phyloP scores from a whole-genome alignment of 2,113 vertebrate species.

The Delphinus delphis region DNA sequence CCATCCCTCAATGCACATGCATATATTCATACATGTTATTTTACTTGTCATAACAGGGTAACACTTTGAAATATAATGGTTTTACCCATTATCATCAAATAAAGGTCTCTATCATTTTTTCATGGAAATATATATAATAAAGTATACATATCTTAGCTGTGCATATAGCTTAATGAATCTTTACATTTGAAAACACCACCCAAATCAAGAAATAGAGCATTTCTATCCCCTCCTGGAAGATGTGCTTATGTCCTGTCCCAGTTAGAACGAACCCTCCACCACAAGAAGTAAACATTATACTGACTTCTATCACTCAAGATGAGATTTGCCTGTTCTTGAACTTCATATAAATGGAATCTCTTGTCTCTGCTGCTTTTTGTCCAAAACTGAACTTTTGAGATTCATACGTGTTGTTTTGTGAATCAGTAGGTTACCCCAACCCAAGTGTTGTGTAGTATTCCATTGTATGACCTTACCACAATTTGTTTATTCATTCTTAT shows the following conservation, averaged over 20 bases:
- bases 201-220: background rate
- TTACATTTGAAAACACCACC: background rate
- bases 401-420: background rate
- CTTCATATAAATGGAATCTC: background rate
- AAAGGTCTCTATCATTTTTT: background rate
- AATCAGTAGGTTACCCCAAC: background rate
- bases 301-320: background rate
- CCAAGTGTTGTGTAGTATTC: background rate
- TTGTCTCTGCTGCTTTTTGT: background rate
- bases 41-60: background rate
- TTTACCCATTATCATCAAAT: background rate
- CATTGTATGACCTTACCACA: background rate
- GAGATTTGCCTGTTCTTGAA: background rate
- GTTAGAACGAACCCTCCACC: background rate
- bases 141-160: background rate
- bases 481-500: background rate
- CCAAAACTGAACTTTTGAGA: background rate
- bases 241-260: background rate
- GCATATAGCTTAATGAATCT: background rate
- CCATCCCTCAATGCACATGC: background rate
- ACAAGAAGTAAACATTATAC: background rate
- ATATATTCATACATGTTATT: background rate
- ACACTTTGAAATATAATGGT: background rate
- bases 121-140: background rate
- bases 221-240: background rate